Evolutionary conservation across 2,888 invertebrate genomes (phyloP), one percentile per base, ranked within the genome.

Genomic region (Alloplasta piceator): DNA sequence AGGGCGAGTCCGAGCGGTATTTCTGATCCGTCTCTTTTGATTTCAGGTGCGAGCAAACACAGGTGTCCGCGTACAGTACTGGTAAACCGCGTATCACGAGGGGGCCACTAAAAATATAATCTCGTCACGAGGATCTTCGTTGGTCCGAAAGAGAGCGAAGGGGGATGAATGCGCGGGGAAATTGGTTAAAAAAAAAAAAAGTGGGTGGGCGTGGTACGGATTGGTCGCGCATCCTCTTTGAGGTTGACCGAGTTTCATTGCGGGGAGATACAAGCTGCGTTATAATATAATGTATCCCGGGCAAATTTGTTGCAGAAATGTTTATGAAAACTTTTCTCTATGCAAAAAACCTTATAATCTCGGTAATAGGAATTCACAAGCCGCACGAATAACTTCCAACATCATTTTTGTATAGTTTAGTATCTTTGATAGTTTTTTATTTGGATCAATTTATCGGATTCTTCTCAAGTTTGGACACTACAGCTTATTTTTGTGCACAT

Each of bases 11-110:
- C 16, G 14, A 56, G 77, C 26, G 75, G 41, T 48, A 5, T 43
- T 73, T 64, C 66, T 39, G 66, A 82, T 66, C 61, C 43, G 39
- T 78, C 81, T 75, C 78, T 84, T 89, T 89, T 87, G 86, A 87
- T 90, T 90, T 91, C 89, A 90, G 90, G 91, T 90, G 91, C 86
- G 85, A 87, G 90, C 87, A 92, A 92, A 92, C 91, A 92, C 92
- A 92, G 92, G 91, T 92, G 92, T 82, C 73, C 70, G 56, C 1
- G n/a, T 26, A 46, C 50, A 38, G 26, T 55, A 55, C 74, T 58
- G 73, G 74, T 81, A 64, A 7, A 64, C 6, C 46, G 10, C 26
- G 38, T 26, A 43, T 60, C 48, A 52, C 41, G 5, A 12, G 60
- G 66, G 70, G 58, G 36, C 46, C 41, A 10, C 43, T 10, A 43